Base-by-base conservation (phyloP, 1,140 invertebrate genomes). In the Drosophila parvula region DNA sequence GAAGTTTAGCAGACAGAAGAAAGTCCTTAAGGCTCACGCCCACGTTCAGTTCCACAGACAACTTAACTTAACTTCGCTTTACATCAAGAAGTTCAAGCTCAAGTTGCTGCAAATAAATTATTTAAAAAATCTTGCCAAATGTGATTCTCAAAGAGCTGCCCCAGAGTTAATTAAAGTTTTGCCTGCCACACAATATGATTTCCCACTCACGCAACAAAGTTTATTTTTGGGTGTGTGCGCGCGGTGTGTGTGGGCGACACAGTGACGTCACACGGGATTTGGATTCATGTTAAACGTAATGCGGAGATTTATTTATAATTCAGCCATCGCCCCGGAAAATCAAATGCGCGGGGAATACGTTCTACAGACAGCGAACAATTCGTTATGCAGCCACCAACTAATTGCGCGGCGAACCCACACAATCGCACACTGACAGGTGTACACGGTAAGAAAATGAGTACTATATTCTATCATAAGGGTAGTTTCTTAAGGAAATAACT, bases 261-360 rank as follows among this genome's bases (percentile, higher is more conserved):
- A 14, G 62, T 85, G 82, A 88, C 82, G 82, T 82, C 79, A 86
- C 61, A 59, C 44, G 58, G 69, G 60, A 62, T 69, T 88, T 78
- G 45, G 59, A 89, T 83, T 79, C 82, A 77, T 63, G 62, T 75
- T 75, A 68, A 73, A 74, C 68, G 57, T 67, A 79, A 88, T 88
- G 63, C 84, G 51, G 57, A 74, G 76, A 88, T 86, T 79, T 88
- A 86, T 86, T 83, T 83, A 83, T 88, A 88, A 86, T 79, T 76
- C 76, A 82, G 70, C 28, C 45, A 55, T 16, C 50, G 41, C 59
- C 50, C 18, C 60, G 34, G 38, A 62, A 50, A 79, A 74, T 73
- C 40, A 77, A 74, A 64, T 57, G 58, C n/a, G 34, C 6, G 43
- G 38, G n/a, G n/a, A n/a, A 44, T 18, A 47, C 18, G 22, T 55